Evolutionary conservation across 1,140 invertebrate genomes (phyloP).

Genomic region (Monomorium pharaonis): DNA sequence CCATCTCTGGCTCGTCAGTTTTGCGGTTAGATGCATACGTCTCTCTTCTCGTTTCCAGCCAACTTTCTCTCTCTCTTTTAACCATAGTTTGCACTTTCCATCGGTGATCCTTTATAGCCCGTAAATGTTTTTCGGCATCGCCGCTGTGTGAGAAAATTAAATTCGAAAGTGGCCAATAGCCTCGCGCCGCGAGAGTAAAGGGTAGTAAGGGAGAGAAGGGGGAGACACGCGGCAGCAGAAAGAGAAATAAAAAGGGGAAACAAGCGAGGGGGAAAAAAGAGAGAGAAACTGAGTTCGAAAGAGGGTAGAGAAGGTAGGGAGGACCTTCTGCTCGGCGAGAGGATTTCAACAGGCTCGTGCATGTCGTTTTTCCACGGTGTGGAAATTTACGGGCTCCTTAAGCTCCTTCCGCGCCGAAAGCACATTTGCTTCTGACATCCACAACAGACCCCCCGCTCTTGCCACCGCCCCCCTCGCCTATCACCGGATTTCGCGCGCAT

Average conservation of each 20-base stretch:
- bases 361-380: conserved; percentile 56
- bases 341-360: conserved; percentile 59
- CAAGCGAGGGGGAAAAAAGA: conserved; percentile 29
- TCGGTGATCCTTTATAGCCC: conserved; percentile 49
- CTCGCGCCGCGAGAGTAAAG: conserved; percentile 19
- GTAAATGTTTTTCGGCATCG: conserved; percentile 35
- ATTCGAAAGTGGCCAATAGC: conserved; percentile 62
- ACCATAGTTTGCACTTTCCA: conserved; percentile 2
- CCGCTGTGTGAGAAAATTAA: conserved; percentile 58
- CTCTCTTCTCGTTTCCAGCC: neutral
- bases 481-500: conserved; percentile 31
- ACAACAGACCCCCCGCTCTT: conserved; percentile 18
- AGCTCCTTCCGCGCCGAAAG: conserved; percentile 57
- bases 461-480: neutral
- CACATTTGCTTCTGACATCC: conserved; percentile 60
- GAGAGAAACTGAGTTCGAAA: conserved; percentile 33
- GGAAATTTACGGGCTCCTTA: conserved; percentile 60
- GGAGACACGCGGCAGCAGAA: neutral
- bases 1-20: conserved; percentile 40
- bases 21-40: conserved; percentile 52
- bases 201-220: neutral
- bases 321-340: conserved; percentile 55
- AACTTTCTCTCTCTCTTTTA: conserved; percentile 9
- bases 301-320: neutral
- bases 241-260: conserved; percentile 28